Evolutionary conservation across 1,140 invertebrate genomes (phyloP).

Genomic region (Rhagoletis zephyria): DNA sequence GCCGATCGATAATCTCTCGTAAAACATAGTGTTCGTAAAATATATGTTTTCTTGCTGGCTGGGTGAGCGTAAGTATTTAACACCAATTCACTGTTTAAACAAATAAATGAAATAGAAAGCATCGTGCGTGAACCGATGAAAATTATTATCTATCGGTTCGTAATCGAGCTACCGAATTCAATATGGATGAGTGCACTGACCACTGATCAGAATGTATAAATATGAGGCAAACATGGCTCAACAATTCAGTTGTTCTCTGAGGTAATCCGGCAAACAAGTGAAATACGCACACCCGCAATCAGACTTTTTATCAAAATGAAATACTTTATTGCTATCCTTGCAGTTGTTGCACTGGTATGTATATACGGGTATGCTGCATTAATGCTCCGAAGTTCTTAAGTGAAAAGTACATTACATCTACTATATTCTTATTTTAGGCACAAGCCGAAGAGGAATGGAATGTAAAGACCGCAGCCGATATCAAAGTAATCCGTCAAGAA

Average conservation of each 20-base stretch:
- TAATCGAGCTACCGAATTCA: not conserved
- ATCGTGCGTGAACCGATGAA: not conserved
- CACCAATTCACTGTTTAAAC: too few relatives aligned
- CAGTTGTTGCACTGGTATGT: constrained; percentile 63
- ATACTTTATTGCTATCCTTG: constrained; percentile 63
- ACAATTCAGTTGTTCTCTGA: constrained; percentile 33
- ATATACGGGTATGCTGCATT: not conserved
- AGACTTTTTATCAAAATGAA: constrained; percentile 61
- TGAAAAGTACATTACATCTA: not conserved
- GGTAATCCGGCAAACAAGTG: not conserved
- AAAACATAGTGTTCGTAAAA: too few relatives aligned
- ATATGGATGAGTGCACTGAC: not conserved
- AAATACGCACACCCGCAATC: not conserved
- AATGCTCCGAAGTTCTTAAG: not conserved
- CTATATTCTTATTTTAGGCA: constrained; percentile 56
- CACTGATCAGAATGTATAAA: constrained; percentile 26
- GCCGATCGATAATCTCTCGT: too few relatives aligned
- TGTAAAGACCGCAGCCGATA: constrained; percentile 63
- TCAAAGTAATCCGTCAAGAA: constrained; percentile 64
- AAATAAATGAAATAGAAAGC: too few relatives aligned
- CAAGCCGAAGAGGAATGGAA: constrained; percentile 65
- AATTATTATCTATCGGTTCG: not conserved
- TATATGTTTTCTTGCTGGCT: too few relatives aligned
- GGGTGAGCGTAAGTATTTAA: too few relatives aligned
- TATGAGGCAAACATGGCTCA: not conserved